Percentiles rank a stretch among this genome's conserved stretches.
Evolutionary conservation across 2,797 vertebrate species (phyloP).

Genomic region (Rhinatrema bivittatum): DNA sequence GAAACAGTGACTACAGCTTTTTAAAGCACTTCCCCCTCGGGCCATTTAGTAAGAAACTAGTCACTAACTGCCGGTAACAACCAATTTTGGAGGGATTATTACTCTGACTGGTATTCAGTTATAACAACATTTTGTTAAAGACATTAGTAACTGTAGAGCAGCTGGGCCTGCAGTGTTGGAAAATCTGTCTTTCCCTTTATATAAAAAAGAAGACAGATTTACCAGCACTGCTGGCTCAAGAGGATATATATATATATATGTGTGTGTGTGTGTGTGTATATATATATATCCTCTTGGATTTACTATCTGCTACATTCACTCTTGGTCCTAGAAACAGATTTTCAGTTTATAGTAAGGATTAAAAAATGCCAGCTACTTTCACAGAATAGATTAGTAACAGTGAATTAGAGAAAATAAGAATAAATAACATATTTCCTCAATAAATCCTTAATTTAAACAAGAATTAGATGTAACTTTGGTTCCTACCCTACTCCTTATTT

Average conservation of each 20-base stretch:
- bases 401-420: constrained; percentile 31
- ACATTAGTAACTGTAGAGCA: constrained; percentile 21
- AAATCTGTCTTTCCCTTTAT: constrained; percentile 33
- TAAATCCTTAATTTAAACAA: constrained; percentile 17
- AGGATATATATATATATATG: too few relatives aligned
- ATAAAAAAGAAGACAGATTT: too few relatives aligned
- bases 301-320: constrained; percentile 34
- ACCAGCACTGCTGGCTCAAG: too few relatives aligned
- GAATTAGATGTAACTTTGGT: constrained; percentile 21
- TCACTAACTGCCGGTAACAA: constrained; percentile 61
- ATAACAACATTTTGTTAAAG: constrained; percentile 55
- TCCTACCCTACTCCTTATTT: constrained; percentile 15
- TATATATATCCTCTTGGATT: constrained; percentile 16
- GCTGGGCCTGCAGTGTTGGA: constrained; percentile 14
- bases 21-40: constrained; percentile 58
- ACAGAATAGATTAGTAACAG: constrained; percentile 33
- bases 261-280: constrained; percentile 33
- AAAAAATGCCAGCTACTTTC: constrained; percentile 32
- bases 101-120: constrained; percentile 50
- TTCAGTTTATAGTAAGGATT: constrained; percentile 28
- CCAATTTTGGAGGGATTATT: constrained; percentile 55
- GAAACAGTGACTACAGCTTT: constrained; percentile 53
- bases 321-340: constrained; percentile 36
- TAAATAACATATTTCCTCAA: too few relatives aligned
- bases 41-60: constrained; percentile 67